Conservation (phyloP, 2,888 invertebrate genomes). For the Polyommatus icarus region DNA sequence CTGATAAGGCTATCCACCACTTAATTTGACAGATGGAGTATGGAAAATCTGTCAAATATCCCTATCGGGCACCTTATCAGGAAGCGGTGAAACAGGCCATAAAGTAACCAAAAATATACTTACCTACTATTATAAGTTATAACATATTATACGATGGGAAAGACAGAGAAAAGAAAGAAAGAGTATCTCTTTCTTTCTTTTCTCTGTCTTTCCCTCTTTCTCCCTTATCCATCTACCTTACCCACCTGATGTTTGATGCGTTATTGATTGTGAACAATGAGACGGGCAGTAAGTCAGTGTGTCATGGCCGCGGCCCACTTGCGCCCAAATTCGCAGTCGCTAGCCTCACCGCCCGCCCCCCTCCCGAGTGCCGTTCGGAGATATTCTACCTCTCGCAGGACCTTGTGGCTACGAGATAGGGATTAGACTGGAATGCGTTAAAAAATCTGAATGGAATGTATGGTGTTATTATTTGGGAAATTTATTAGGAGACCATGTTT, state of each 20-base stretch:
- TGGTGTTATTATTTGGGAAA: neutral
- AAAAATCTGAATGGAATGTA: neutral
- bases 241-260: constrained; percentile 62
- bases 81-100: too few species aligned
- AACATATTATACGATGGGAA: too few species aligned
- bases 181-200: neutral
- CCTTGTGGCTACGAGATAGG: neutral
- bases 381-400: neutral
- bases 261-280: constrained; percentile 80
- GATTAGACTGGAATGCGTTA: neutral
- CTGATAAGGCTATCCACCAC: too few species aligned
- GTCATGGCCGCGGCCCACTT: constrained; percentile 77
- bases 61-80: too few species aligned
- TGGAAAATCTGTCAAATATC: too few species aligned
- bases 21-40: too few species aligned
- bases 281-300: constrained; percentile 77
- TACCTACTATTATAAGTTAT: too few species aligned
- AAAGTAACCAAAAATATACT: too few species aligned
- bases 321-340: constrained; percentile 78
- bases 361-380: neutral
- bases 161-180: too few species aligned
- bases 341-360: constrained; percentile 55
- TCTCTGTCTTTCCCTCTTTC: neutral
- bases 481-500: neutral
- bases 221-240: neutral